Conservation (phyloP, 2,888 invertebrate species). For the Carterocephalus palaemon region DNA sequence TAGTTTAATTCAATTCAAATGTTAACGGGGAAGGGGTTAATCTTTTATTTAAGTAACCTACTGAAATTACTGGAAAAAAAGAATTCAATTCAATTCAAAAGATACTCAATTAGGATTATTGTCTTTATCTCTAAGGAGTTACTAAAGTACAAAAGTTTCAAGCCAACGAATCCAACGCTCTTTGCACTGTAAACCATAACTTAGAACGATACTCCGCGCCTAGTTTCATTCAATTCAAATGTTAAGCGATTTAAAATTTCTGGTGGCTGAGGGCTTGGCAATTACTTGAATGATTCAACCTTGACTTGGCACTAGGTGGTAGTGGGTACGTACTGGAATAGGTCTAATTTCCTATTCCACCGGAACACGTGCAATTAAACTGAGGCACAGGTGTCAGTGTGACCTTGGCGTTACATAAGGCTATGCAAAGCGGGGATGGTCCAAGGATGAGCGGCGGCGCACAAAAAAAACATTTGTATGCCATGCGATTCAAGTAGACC, state of each 20-base stretch:
- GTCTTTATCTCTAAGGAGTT: no score
- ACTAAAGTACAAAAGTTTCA: no score
- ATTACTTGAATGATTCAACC: conserved; percentile 25
- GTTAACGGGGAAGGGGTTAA: no score
- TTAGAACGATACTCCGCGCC: no score
- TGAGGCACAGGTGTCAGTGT: conserved; percentile 51
- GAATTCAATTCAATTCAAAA: no score
- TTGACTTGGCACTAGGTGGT: conserved; percentile 30
- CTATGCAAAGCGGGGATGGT: conserved; percentile 54
- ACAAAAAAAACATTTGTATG: conserved; percentile 32
- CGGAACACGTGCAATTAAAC: conserved; percentile 57
- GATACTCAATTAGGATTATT: no score
- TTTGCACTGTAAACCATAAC: conserved; percentile 21
- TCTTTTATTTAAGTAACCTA: no score
- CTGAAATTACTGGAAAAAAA: no score
- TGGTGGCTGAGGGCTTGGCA: conserved; percentile 2
- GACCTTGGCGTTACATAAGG: conserved; percentile 65
- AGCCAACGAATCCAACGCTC: no score
- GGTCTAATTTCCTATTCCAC: conserved; percentile 55
- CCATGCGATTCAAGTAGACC: conserved; percentile 24
- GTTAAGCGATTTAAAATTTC: conserved; percentile 4
- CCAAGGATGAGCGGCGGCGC: conserved; percentile 39
- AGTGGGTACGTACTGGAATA: conserved; percentile 47
- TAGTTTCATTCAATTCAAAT: background rate
- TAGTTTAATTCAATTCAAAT: no score